These are phyloP conservation scores for Operophtera brumata DNA, from an alignment of 2,888 invertebrate genomes.

Conservation along the genomic window DNA sequence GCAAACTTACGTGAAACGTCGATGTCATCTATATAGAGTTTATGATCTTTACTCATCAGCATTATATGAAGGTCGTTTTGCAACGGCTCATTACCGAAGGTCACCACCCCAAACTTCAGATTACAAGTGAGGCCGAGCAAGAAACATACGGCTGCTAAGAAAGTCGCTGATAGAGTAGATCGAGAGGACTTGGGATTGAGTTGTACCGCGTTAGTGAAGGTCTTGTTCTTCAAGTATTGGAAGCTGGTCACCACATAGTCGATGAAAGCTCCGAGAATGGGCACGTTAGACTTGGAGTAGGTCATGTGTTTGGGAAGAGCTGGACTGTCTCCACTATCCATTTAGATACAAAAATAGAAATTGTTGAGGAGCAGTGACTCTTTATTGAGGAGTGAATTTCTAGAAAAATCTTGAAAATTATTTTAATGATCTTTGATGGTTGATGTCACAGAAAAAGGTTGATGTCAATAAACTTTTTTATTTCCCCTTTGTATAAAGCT, in stretches of 20 bases:
- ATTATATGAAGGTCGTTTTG: conserved; percentile 64
- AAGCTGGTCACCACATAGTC: conserved; percentile 64
- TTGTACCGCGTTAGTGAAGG: conserved; percentile 54
- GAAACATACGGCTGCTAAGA: conserved; percentile 57
- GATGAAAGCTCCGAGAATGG: conserved; percentile 60
- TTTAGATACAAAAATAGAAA: conserved; percentile 18
- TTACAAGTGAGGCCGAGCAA: conserved; percentile 59
- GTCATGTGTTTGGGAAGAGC: conserved; percentile 52
- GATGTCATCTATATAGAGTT: conserved; percentile 68
- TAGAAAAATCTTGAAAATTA: too few species aligned
- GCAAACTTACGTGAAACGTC: conserved; percentile 65
- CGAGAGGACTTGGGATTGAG: conserved; percentile 48
- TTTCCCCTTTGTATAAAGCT: too few species aligned
- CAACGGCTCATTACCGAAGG: conserved; percentile 53
- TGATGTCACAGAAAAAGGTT: too few species aligned
- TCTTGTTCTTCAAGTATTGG: conserved; percentile 51
- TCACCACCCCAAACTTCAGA: conserved; percentile 71
- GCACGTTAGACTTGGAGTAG: conserved; percentile 58
- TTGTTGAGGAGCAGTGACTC: too few species aligned
- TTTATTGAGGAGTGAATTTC: too few species aligned
- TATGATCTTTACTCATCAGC: conserved; percentile 65
- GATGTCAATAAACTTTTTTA: too few species aligned
- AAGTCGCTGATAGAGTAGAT: conserved; percentile 53
- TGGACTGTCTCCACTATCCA: conserved; percentile 45
- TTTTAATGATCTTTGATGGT: too few species aligned